Base-by-base conservation (phyloP, 2,797 vertebrate genomes). In the Sebastes cheni region DNA sequence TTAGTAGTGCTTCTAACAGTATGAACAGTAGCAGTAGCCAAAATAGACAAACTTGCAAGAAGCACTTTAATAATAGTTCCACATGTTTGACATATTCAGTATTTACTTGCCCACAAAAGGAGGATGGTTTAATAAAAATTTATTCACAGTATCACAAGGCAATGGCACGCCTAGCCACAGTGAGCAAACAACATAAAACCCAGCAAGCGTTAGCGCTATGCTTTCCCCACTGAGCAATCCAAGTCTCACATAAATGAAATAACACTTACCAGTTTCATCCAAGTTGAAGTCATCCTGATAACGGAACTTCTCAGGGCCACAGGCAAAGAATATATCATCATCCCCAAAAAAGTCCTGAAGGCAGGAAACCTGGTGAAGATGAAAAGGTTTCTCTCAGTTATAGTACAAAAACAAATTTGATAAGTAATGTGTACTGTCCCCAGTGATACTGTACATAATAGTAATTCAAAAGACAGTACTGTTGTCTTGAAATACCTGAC, bases 261-360 rank as follows among this genome's bases (percentile, higher is more conserved):
- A 39, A 20, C 22, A 80, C 92, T 88, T 93, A 99, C 99, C 99
- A 91, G 90, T 97, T 93, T 99, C 97, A 96, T 99, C 98, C 95
- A 99, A 94, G 86, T 98, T 97, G 94, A 99, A 99, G 93, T 99
- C 99, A 93, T 99, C 99, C 90, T 99, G 98, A 93, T 99, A 99
- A 89, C 99, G 98, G 91, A 99, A 99, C 94, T 99, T 99, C 95
- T 99, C 99, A 22, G 98, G 98, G 85, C 99, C 99, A 86, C 99
- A 99, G 72, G 99, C 99, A 92, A 99, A 96, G 95, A 99, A 99
- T 92, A 99, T 99, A 88, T 99, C 98, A 90, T 99, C 99, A 0
- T 99, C 98, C 1, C 96, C 97, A 89, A 99, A 99, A 91, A 99
- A 99, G 95, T 99, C 99, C 93, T 98, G 98, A 93, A 99, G 98